Conservation (phyloP, 2,113 vertebrate species). For the Lophochroa leadbeateri region DNA sequence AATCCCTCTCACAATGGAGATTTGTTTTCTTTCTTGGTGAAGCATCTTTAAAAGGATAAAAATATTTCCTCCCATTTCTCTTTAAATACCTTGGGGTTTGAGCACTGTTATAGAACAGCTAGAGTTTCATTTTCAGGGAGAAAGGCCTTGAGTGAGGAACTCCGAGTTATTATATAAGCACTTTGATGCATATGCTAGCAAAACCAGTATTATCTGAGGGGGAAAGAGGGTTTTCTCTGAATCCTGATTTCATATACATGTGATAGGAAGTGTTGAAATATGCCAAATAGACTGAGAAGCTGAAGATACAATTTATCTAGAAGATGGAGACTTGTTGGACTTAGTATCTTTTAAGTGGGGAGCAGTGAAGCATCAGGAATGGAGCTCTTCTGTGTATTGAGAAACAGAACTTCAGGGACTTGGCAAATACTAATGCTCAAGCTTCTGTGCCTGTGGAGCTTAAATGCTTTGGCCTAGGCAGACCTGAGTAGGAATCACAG, state of each 20-base stretch:
- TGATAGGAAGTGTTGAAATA: not conserved
- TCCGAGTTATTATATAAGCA: not conserved
- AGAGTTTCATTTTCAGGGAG: not conserved
- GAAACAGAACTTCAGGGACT: not conserved
- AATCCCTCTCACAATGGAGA: not conserved
- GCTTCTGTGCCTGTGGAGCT: not conserved
- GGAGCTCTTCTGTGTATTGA: not conserved
- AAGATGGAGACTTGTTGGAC: not conserved
- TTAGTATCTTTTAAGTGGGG: not conserved
- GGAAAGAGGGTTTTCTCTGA: not conserved
- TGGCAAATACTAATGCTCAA: not conserved
- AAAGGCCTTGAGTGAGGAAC: not conserved
- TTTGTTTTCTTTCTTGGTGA: not conserved
- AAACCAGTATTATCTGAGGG: not conserved
- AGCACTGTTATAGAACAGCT: not conserved
- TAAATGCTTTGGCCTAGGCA: not conserved
- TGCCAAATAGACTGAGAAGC: not conserved
- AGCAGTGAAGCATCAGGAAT: not conserved
- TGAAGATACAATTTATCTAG: not conserved
- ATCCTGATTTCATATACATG: not conserved
- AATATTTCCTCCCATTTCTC: not conserved
- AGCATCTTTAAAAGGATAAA: not conserved
- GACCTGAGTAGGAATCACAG: not conserved
- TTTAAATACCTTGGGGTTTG: not conserved
- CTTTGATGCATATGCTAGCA: not conserved